These are phyloP conservation scores for Hippopotamus amphibius DNA, from an alignment of 2,113 vertebrate genomes.

Conservation along the genomic window DNA sequence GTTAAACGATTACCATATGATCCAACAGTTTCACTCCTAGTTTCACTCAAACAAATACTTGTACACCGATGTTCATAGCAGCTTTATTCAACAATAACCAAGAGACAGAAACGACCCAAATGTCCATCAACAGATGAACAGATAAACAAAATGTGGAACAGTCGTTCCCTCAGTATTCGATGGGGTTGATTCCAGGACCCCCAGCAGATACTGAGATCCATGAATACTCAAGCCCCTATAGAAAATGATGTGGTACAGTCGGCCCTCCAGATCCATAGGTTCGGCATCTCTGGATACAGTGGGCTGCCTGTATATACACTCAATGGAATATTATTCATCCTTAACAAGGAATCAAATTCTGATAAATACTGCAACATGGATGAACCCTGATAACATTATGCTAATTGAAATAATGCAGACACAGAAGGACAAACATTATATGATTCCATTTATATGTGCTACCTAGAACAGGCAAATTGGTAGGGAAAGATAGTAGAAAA, in stretches of 20 bases:
- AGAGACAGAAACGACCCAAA: not conserved
- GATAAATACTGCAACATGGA: not conserved
- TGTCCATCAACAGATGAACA: not conserved
- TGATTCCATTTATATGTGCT: not conserved
- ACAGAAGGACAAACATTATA: not conserved
- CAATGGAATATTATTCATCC: not conserved
- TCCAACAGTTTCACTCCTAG: not conserved
- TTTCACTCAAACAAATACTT: not conserved
- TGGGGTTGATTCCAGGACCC: not conserved
- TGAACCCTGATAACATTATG: not conserved
- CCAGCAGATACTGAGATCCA: not conserved
- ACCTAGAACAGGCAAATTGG: not conserved
- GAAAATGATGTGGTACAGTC: not conserved
- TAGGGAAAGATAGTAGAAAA: not conserved
- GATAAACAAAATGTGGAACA: not conserved
- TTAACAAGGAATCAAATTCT: slow-evolving; percentile 34
- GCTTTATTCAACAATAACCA: not conserved
- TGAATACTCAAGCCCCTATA: not conserved
- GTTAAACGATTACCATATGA: not conserved
- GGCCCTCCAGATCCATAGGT: not conserved
- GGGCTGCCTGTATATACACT: not conserved
- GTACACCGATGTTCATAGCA: not conserved
- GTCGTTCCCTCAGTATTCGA: not conserved
- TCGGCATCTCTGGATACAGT: not conserved
- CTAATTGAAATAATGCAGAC: slow-evolving; percentile 7